These are phyloP conservation scores for Nematolebias whitei DNA, from an alignment of 2,113 vertebrate genomes.

Conservation along the genomic window DNA sequence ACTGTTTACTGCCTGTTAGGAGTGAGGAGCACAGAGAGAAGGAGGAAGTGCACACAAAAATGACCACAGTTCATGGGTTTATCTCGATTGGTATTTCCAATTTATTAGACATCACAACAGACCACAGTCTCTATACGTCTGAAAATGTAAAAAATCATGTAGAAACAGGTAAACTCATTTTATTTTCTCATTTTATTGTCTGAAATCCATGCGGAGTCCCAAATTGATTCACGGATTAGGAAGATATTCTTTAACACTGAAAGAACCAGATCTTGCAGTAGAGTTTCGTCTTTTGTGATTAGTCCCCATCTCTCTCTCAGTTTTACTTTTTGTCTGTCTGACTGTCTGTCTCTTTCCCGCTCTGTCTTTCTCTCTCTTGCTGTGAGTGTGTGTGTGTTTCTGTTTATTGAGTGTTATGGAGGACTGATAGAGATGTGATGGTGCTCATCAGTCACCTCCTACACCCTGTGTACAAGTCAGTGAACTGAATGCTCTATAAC, in stretches of 20 bases:
- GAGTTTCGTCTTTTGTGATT: conserved; percentile 8
- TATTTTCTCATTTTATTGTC: no score
- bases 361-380: background rate
- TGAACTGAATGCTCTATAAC: conserved; percentile 31
- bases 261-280: background rate
- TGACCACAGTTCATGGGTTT: conserved; percentile 3
- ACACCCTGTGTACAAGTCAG: conserved; percentile 43
- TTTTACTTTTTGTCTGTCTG: no score
- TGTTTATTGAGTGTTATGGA: conserved; percentile 56
- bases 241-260: background rate
- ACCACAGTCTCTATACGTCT: background rate
- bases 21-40: conserved; percentile 29
- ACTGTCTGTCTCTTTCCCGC: no score
- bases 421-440: conserved; percentile 67
- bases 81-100: background rate
- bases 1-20: conserved; percentile 59
- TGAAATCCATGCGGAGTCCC: no score
- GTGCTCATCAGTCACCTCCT: conserved; percentile 69
- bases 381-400: conserved; percentile 16
- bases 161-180: no score
- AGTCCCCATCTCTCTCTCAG: background rate
- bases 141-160: no score
- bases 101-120: background rate
- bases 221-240: no score
- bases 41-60: conserved; percentile 40